These are phyloP conservation scores for Tetranychus truncatus DNA, from an alignment of 2,888 invertebrate species.

Conservation along the genomic window DNA sequence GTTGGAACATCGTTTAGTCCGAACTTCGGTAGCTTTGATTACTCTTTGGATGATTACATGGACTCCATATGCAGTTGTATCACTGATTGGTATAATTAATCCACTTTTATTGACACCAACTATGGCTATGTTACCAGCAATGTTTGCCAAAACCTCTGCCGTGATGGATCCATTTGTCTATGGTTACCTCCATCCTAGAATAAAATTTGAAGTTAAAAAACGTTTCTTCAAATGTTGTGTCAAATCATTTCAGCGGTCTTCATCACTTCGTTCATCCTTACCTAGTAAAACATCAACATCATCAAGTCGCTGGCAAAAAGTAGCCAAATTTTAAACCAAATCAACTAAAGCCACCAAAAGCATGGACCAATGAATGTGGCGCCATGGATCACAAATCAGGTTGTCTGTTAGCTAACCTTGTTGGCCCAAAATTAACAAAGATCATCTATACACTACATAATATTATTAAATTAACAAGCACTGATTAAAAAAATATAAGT, in stretches of 20 bases:
- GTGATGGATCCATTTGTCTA: constrained; percentile 37
- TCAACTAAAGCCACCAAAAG: not conserved
- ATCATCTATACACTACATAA: too few relatives aligned
- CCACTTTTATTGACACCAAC: constrained; percentile 47
- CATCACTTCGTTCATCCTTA: not conserved
- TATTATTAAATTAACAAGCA: too few relatives aligned
- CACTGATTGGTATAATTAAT: constrained; percentile 52
- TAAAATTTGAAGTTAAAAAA: constrained; percentile 24
- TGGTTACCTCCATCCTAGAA: constrained; percentile 34
- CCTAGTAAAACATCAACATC: not conserved
- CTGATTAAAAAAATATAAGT: too few relatives aligned
- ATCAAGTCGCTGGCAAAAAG: not conserved
- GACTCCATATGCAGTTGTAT: constrained; percentile 60
- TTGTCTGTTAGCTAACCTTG: too few relatives aligned
- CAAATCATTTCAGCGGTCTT: not conserved
- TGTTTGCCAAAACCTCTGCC: constrained; percentile 37
- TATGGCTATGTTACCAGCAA: constrained; percentile 35
- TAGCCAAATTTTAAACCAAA: not conserved
- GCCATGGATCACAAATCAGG: too few relatives aligned
- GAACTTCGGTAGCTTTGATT: constrained; percentile 49
- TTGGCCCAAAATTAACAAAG: too few relatives aligned
- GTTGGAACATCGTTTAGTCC: constrained; percentile 37
- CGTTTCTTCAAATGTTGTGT: constrained; percentile 3
- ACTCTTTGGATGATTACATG: constrained; percentile 57
- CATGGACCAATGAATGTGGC: not conserved